Evolutionary conservation across 64 coral and sea anemone genomes (phyloP), one percentile per base, ranked within the genome.

Genomic region (Orbicella faveolata): DNA sequence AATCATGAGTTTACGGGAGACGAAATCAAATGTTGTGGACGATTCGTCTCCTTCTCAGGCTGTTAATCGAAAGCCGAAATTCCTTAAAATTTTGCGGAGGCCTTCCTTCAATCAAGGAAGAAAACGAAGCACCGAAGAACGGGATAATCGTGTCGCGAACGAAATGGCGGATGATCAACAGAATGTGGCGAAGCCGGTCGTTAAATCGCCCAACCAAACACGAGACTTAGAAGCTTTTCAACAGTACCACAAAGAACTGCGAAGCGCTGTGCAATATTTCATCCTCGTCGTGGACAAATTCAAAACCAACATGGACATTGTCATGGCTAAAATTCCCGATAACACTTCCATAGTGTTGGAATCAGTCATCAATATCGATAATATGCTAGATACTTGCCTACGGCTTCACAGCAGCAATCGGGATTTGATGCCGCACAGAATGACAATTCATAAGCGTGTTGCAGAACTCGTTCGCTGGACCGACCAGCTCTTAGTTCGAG

Each of bases 321-420:
- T 99, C 37, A 93, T 99, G 91, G 87, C 94, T 1, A 99, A 99
- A 90, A 90, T 99, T 48, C 96, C 97, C 2, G 97, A 93, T 79
- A 99, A 96, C 90, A 80, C 88, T 63, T 88, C 94, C 15, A 91
- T 99, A 75, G 84, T 99, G 52, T 65, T 99, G 64, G 97, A 96
- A 61, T 99, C 97, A 17, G 82, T 99, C 44, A 99, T 95, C 57
- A 91, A 94, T 76, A 99, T 99, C 16, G 97, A 99, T 74, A 91
- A 89, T 61, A 91, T 99, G 91, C 74, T 99, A 59, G 89, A 94
- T 81, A 91, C 94, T 13, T 99, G 91, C 83, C 87, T 99, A n/a
- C 91, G 91, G 23, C 75, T 96, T 23, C 92, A 99, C 55, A 88
- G 79, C 39, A 93, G 93, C 25, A 93, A 93, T 21, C 67, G 19